Base-by-base conservation (phyloP, 2,113 vertebrate species). In the Tauraco erythrolophus region DNA sequence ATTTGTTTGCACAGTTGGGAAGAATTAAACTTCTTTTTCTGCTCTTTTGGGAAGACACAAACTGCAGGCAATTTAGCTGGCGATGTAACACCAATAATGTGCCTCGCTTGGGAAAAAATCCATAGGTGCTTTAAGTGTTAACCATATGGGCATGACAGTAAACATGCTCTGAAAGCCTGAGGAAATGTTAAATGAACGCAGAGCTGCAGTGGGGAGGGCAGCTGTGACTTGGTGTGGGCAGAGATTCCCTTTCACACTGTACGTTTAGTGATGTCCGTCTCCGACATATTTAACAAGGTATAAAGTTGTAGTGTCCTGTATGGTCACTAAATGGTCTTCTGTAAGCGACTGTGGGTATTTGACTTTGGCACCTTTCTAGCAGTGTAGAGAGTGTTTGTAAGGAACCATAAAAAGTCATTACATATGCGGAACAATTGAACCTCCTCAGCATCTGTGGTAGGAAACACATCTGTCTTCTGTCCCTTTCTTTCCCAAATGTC, bases 391-490 rank as follows among this genome's bases (percentile, higher is more conserved):
- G 90, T 10, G 0, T 97, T 96, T 95, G 95, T 94, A 96, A 97
- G 94, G 94, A 97, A 94, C 96, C 96, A 95, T 98, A 98, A 98
- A 98, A 98, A 96, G 97, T 96, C 97, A 97, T 97, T 97, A 96
- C 97, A 96, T 96, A 97, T 97, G 97, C 98, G 92, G 95, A 91
- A 97, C 97, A 97, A 97, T 97, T 77, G 94, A 85, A 61, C 74
- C 94, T 89, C 91, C 71, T 92, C 92, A 84, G 95, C 97, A 97
- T 98, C 97, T 98, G 97, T 97, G 93, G 96, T 95, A 98, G 97
- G 97, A 98, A 97, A 85, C 96, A 89, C 98, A 98, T 98, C 98
- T 98, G 98, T 98, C 98, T 98, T 97, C 97, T 97, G 97, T 98
- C 98, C 92, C 72, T 95, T 97, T 97, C 96, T 98, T 98, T 97